These are phyloP conservation scores for Hylaea fasciaria DNA, from an alignment of 2,888 invertebrate species.

Conservation along the genomic window DNA sequence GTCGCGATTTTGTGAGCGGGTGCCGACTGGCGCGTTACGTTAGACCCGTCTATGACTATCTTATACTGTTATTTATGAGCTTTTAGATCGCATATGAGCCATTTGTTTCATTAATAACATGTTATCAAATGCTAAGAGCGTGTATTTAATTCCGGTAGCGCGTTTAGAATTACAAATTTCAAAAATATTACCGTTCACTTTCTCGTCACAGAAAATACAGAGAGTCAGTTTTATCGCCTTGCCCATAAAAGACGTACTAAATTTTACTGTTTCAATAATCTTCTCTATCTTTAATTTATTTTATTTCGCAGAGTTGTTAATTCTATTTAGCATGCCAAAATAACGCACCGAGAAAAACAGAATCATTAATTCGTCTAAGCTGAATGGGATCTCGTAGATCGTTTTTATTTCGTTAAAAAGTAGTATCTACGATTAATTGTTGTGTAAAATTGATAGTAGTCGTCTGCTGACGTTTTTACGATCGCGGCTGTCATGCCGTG, in stretches of 20 bases:
- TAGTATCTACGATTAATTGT: constrained; percentile 39
- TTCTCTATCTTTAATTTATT: no score
- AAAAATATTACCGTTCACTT: constrained; percentile 19
- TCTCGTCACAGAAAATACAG: constrained; percentile 23
- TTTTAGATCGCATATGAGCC: constrained; percentile 40
- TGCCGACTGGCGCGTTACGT: constrained; percentile 43
- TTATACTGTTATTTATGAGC: constrained; percentile 52
- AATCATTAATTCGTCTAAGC: constrained; percentile 27
- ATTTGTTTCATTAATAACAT: constrained; percentile 32
- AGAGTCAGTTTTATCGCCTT: neutral
- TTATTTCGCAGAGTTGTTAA: constrained; percentile 4
- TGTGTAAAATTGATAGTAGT: constrained; percentile 40
- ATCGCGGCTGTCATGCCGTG: constrained; percentile 32
- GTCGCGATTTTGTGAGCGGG: constrained; percentile 77
- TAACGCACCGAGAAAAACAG: constrained; percentile 17
- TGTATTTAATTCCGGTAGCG: constrained; percentile 33
- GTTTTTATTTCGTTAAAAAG: constrained; percentile 30
- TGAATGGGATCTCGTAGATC: constrained; percentile 29
- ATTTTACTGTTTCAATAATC: no score
- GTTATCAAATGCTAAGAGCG: constrained; percentile 23
- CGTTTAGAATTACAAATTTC: constrained; percentile 23
- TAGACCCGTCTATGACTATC: constrained; percentile 57
- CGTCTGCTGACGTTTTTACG: constrained; percentile 40
- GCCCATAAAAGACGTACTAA: no score
- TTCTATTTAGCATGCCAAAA: constrained; percentile 15